phyloP scores from a whole-genome alignment of 2,888 invertebrate species.

The Entomobrya proxima region DNA sequence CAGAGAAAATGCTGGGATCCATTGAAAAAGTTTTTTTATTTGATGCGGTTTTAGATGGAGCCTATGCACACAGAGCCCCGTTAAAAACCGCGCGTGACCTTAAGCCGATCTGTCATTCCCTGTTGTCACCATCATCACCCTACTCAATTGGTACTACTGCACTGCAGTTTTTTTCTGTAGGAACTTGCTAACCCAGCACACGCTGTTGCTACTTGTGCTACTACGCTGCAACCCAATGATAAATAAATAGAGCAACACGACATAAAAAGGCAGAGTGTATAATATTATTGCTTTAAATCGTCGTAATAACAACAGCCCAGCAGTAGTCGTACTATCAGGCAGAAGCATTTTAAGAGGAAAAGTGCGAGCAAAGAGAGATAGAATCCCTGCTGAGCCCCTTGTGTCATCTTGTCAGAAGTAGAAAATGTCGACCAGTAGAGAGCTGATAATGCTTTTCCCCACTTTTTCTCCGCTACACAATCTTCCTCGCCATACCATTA shows the following conservation, averaged over 20 bases:
- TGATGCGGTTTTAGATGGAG: not conserved
- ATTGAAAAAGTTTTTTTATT: not conserved
- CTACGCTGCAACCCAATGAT: not conserved
- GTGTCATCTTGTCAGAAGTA: slow-evolving; percentile 72
- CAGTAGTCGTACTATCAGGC: no score
- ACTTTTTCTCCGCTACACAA: slow-evolving; percentile 18
- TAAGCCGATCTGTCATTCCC: slow-evolving; percentile 16
- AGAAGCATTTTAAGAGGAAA: not conserved
- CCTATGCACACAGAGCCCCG: not conserved
- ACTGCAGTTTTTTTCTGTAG: not conserved
- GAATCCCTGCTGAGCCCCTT: slow-evolving; percentile 70
- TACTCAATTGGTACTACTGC: not conserved
- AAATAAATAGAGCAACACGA: slow-evolving; percentile 10
- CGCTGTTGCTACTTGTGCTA: not conserved
- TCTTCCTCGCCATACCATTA: not conserved
- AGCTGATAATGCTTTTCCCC: slow-evolving; percentile 66
- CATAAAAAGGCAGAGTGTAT: not conserved
- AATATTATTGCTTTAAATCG: slow-evolving; percentile 9
- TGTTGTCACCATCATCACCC: slow-evolving; percentile 14
- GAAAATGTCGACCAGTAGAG: slow-evolving; percentile 55
- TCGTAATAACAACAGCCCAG: not conserved
- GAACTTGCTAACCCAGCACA: not conserved
- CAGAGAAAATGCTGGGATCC: no score
- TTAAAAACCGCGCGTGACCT: slow-evolving; percentile 3
- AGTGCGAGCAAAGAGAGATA: slow-evolving; percentile 15